Conservation (phyloP, 2,113 vertebrate genomes). For the Ornithorhynchus anatinus region DNA sequence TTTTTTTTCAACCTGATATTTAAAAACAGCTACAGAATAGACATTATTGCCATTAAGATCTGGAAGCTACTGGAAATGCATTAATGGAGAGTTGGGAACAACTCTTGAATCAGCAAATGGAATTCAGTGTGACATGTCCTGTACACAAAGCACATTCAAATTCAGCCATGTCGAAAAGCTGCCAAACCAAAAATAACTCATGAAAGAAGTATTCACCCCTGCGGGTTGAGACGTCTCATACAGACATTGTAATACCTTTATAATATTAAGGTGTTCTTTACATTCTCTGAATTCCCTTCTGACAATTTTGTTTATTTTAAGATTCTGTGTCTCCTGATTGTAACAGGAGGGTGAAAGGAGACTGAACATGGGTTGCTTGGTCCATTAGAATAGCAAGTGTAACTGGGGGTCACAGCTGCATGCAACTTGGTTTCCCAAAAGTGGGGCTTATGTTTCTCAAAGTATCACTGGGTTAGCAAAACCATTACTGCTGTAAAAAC, state of each 20-base stretch:
- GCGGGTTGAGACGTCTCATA: slow-evolving; percentile 8
- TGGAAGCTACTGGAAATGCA: slow-evolving; percentile 10
- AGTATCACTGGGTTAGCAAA: too few relatives aligned
- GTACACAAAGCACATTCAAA: background rate
- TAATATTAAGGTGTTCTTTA: background rate
- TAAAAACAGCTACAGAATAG: background rate
- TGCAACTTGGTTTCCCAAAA: too few relatives aligned
- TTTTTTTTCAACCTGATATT: background rate
- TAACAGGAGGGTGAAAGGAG: too few relatives aligned
- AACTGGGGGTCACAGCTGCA: too few relatives aligned
- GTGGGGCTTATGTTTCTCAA: too few relatives aligned
- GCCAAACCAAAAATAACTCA: background rate
- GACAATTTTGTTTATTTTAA: too few relatives aligned
- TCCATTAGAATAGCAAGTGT: too few relatives aligned
- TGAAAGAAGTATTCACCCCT: slow-evolving; percentile 1
- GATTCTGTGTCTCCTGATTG: too few relatives aligned
- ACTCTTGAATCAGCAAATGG: slow-evolving; percentile 31
- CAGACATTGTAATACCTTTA: background rate
- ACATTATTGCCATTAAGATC: slow-evolving; percentile 22
- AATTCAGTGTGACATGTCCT: slow-evolving; percentile 1
- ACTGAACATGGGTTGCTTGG: too few relatives aligned
- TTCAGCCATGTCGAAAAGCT: background rate
- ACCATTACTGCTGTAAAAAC: too few relatives aligned
- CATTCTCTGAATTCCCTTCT: too few relatives aligned
- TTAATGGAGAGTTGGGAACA: slow-evolving; percentile 44